Conservation (phyloP, 2,888 invertebrate genomes). For the Cephus runcator region DNA sequence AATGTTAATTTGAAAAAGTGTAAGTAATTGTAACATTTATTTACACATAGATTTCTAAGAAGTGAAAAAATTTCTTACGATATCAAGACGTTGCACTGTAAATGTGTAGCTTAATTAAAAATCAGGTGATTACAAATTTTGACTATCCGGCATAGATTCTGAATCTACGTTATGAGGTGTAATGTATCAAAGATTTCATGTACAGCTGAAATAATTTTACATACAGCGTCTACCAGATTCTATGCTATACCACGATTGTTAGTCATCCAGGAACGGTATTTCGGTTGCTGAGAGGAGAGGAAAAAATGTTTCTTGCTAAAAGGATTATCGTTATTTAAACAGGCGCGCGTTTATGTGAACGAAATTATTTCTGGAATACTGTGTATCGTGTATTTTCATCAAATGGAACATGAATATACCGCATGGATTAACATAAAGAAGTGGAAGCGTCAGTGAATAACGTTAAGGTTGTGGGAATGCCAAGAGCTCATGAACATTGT, state of each 20-base stretch:
- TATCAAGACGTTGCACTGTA: background rate
- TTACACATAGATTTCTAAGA: background rate
- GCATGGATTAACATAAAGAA: background rate
- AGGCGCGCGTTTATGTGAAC: background rate
- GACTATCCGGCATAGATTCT: background rate
- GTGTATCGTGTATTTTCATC: background rate
- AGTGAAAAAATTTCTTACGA: background rate
- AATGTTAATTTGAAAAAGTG: background rate
- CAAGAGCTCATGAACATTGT: background rate
- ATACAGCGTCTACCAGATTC: background rate
- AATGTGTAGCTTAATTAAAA: background rate
- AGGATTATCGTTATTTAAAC: background rate
- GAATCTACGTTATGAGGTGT: background rate
- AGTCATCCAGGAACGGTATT: background rate
- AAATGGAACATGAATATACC: background rate
- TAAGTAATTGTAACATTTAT: background rate
- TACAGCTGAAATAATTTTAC: background rate
- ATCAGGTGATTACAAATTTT: background rate
- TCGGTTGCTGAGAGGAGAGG: background rate
- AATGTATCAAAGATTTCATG: background rate
- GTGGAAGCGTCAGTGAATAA: background rate
- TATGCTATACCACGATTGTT: background rate
- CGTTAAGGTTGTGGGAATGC: background rate
- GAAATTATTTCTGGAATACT: background rate
- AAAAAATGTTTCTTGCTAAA: background rate